Base-by-base conservation (phyloP, 2,888 invertebrate species). In the Troides aeacus region DNA sequence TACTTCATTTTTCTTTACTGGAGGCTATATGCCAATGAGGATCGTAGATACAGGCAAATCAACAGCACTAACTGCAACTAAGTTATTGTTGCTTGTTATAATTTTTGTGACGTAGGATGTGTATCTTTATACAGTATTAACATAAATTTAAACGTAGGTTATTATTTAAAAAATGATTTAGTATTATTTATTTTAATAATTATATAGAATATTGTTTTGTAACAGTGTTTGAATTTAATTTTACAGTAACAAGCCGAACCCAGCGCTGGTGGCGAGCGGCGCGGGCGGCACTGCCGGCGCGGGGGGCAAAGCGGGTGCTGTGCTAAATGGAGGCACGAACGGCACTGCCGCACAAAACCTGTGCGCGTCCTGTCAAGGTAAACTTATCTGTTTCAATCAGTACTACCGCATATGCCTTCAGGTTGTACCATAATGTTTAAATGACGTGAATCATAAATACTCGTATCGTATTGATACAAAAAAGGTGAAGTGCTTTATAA, bases 231-330 rank as follows among this genome's bases (percentile, higher is more conserved):
- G 66, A 21, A 36, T 36, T 21, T 50, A 50, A 17, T 23, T 3
- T 93, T 94, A 74, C 93, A 96, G 96, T 92, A 98, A 97, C 93
- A 98, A 98, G 88, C 96, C 97, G 81, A 97, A 96, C 93, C 95
- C 96, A 81, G 96, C 97, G 81, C 95, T 96, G 80, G 94, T 96
- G 80, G 94, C 94, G 75, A 94, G 93, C 82, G 95, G 94, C 79
- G 95, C 95, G 84, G 57, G 46, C n/a, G 53, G 75, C 95, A 95
- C 85, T 80, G 79, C 77, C 77, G 81, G 76, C 79, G 82, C 75
- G 81, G 82, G 77, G 74, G 81, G 82, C 77, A 84, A 86, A 74
- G 81, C 91, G 75, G 94, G 94, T 74, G 94, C 94, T 76, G 95
- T 97, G 74, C 94, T 96, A 81, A 97, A 97, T 89, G 97, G 97